Conservation (phyloP, 2,797 vertebrate genomes). For the Limnodromus scolopaceus region DNA sequence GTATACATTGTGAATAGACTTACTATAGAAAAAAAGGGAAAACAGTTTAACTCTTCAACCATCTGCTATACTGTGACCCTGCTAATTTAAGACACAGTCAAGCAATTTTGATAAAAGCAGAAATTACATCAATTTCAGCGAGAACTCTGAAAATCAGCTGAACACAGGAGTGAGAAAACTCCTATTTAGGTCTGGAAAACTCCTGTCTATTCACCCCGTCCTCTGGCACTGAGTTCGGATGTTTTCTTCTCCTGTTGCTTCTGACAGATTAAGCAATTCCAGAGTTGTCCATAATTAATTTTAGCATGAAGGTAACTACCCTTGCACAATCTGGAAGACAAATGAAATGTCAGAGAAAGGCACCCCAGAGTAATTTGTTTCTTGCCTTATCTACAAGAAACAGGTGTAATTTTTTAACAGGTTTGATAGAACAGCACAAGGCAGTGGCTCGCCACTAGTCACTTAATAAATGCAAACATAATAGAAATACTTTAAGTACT, state of each 20-base stretch:
- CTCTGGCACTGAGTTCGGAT: background rate
- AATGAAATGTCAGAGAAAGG: slow-evolving; percentile 37
- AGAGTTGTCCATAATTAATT: slow-evolving; percentile 50
- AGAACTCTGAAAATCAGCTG: background rate
- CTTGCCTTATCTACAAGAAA: slow-evolving; percentile 46
- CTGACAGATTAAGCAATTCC: slow-evolving; percentile 56
- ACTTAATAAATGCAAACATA: background rate
- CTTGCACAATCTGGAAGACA: slow-evolving; percentile 36
- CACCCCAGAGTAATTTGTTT: slow-evolving; percentile 41
- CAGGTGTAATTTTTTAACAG: slow-evolving; percentile 45
- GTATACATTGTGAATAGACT: background rate
- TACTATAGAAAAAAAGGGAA: background rate
- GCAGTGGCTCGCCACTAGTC: background rate
- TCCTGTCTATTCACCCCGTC: background rate
- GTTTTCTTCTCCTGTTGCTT: slow-evolving; percentile 21
- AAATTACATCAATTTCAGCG: background rate
- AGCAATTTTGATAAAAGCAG: background rate
- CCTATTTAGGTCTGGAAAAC: background rate
- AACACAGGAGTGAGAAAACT: background rate
- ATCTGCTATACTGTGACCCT: background rate
- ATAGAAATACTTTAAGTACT: background rate
- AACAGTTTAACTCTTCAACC: background rate
- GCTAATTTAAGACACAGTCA: background rate
- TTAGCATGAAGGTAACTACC: slow-evolving; percentile 39
- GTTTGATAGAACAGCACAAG: background rate